Conservation (phyloP, 2,888 invertebrate species). For the Ectemnius continuus region DNA sequence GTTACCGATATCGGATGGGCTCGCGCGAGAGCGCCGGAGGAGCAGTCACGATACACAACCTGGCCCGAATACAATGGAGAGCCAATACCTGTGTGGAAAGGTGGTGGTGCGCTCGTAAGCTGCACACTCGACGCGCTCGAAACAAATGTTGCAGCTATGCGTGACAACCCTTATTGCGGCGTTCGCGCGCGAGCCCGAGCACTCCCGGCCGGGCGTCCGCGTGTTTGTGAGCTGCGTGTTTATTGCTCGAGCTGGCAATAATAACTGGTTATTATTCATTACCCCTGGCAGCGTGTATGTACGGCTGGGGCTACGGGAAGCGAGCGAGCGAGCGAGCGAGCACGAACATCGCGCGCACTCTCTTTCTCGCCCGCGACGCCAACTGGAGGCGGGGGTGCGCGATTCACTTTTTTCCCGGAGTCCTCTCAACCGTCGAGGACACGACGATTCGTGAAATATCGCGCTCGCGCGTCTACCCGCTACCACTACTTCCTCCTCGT, state of each 20-base stretch:
- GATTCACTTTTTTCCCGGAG: conserved; percentile 40
- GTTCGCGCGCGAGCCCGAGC: neutral
- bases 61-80: conserved; percentile 49
- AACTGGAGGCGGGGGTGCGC: conserved; percentile 22
- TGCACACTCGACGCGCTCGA: conserved; percentile 55
- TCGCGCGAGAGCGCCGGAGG: conserved; percentile 48
- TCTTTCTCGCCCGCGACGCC: no score
- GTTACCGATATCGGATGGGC: conserved; percentile 43
- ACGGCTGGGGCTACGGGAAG: conserved; percentile 42
- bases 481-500: conserved; percentile 22
- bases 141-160: conserved; percentile 63
- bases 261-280: conserved; percentile 70
- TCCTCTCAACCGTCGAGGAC: conserved; percentile 53
- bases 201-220: conserved; percentile 5
- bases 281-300: conserved; percentile 39
- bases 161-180: conserved; percentile 61
- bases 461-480: conserved; percentile 18
- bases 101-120: conserved; percentile 57
- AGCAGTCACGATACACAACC: conserved; percentile 58
- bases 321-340: neutral
- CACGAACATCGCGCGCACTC: conserved; percentile 45
- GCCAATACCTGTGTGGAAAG: conserved; percentile 58
- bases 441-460: conserved; percentile 55
- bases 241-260: conserved; percentile 69
- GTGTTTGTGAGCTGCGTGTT: conserved; percentile 62